A percentile compares a stretch with the other conserved stretches of the same genome.
Evolutionary conservation across 2,797 vertebrate species (phyloP).

Genomic region (Gorsachius magnificus): DNA sequence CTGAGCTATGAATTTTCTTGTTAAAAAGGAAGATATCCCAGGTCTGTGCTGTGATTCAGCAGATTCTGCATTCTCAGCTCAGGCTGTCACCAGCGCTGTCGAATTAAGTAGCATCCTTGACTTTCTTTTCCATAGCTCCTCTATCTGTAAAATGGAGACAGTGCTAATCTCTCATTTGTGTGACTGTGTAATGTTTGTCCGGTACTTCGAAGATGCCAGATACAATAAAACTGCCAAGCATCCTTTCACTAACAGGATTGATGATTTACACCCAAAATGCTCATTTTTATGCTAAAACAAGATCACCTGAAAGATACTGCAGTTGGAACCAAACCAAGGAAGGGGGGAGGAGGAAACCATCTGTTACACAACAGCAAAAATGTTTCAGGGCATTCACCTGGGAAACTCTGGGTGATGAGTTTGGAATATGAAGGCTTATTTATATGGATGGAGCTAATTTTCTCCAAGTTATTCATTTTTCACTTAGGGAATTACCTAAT

Average conservation of each 20-base stretch:
- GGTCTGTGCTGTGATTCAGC: slow-evolving; percentile 47
- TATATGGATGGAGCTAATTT: slow-evolving; percentile 44
- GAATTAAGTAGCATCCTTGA: slow-evolving; percentile 43
- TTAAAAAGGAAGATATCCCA: background rate
- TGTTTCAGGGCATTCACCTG: slow-evolving; percentile 19
- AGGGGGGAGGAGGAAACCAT: slow-evolving; percentile 60
- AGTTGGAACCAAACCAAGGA: slow-evolving; percentile 29
- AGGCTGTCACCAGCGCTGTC: slow-evolving; percentile 25
- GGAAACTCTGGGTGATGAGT: slow-evolving; percentile 38
- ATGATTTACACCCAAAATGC: slow-evolving; percentile 55
- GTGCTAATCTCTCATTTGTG: slow-evolving; percentile 30
- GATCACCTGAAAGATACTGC: slow-evolving; percentile 66
- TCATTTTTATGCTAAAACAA: slow-evolving; percentile 63
- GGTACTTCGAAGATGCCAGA: slow-evolving; percentile 11
- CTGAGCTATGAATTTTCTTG: background rate
- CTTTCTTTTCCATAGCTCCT: background rate
- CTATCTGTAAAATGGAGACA: slow-evolving; percentile 16
- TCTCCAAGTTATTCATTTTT: slow-evolving; percentile 43
- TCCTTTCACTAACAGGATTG: background rate
- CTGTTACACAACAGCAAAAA: slow-evolving; percentile 66
- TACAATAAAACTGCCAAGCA: slow-evolving; percentile 44
- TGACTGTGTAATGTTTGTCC: slow-evolving; percentile 17
- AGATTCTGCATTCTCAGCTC: slow-evolving; percentile 17
- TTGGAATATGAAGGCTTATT: slow-evolving; percentile 45
- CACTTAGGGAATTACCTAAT: slow-evolving; percentile 59